A percentile compares a stretch with the other conserved stretches of the same genome.
These are phyloP conservation scores for Polydrusus pterygomalis DNA, from an alignment of 2,888 invertebrate genomes.

Conservation along the genomic window DNA sequence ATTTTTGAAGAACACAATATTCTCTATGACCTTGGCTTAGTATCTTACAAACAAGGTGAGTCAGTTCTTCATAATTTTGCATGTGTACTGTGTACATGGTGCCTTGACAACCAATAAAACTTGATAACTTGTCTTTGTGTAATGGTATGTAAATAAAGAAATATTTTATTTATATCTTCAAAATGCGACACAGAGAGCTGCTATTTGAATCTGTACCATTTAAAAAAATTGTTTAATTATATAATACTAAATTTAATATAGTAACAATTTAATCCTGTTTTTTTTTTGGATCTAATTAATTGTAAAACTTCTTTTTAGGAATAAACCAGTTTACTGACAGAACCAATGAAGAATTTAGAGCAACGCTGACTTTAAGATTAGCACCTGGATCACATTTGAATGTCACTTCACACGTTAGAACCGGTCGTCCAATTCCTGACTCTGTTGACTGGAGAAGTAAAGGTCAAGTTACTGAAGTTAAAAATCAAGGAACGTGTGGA, in stretches of 20 bases:
- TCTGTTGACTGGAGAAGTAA: slow-evolving; percentile 60
- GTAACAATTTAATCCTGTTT: no score
- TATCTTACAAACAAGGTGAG: slow-evolving; percentile 33
- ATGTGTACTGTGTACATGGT: no score
- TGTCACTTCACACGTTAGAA: slow-evolving; percentile 12
- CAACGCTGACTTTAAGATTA: slow-evolving; percentile 33
- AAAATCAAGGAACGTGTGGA: slow-evolving; percentile 59
- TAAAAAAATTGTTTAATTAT: no score
- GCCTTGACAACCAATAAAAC: no score
- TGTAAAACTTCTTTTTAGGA: slow-evolving; percentile 10
- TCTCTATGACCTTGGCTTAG: slow-evolving; percentile 42
- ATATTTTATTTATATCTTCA: no score
- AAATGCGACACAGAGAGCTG: no score
- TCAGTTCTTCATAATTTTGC: not conserved
- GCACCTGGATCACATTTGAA: not conserved
- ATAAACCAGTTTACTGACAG: slow-evolving; percentile 58
- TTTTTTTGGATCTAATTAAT: not conserved
- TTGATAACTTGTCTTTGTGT: no score
- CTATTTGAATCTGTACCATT: no score
- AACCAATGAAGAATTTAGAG: slow-evolving; percentile 57
- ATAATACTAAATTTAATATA: no score
- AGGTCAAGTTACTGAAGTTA: slow-evolving; percentile 58
- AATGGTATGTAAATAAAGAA: no score
- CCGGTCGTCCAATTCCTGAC: slow-evolving; percentile 45
- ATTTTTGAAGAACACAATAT: slow-evolving; percentile 52